Base-by-base conservation (phyloP, 2,888 invertebrate species). In the Pammene aurita region DNA sequence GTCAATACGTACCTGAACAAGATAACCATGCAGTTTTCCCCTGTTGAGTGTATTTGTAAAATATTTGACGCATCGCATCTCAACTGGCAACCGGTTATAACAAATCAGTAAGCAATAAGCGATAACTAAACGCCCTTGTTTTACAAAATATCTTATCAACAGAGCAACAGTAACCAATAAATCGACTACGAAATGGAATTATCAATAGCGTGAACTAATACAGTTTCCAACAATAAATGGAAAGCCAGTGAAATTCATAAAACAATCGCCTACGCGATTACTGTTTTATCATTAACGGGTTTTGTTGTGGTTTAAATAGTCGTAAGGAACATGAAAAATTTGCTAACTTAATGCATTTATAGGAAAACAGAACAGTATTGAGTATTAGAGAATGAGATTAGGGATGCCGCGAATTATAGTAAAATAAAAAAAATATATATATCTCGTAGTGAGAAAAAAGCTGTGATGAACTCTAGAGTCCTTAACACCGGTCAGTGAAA, bases 241-340 rank as follows among this genome's bases (percentile, higher is more conserved):
- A 65, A 65, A 69, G 58, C 65, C 16, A 60, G 69, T 69, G 64
- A 69, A 69, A 69, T 69, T 69, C 69, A 69, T 65, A 69, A 69
- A 69, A 69, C 69, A 69, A 69, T 69, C 69, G 69, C 69, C 69
- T 55, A 69, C 69, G 48, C 65, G 64, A 69, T 65, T 60, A 60
- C 54, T 41, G 64, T 44, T 69, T 64, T 64, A 64, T 68, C 68
- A 68, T 68, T 68, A 68, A 68, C 68, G 44, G 62, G 41, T 48
- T 11, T 16, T 13, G 14, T 34, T 9, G 0, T 7, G 13, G 6
- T 13, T 38, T 0, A 48, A 50, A 61, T 13, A 35, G 48, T 35
- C 48, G 35, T 61, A 61, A 48, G 48, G 35, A 6, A 34, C 13
- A 50, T 16, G 38, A 48, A 16, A 61, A 11, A 9, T 14, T 14